Evolutionary conservation across 2,888 invertebrate genomes (phyloP).

Genomic region (Scotopteryx bipunctaria): DNA sequence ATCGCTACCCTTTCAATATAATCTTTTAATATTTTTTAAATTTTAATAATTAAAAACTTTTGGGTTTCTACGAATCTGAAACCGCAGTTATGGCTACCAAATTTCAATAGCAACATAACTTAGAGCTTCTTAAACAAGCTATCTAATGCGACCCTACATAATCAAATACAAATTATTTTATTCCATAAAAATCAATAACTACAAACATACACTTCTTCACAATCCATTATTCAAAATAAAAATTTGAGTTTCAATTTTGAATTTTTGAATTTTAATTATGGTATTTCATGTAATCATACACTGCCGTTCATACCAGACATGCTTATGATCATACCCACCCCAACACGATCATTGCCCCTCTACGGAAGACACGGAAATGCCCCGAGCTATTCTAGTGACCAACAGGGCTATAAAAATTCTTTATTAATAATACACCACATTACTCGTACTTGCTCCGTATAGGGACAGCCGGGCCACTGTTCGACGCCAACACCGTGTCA

Average conservation of each 20-base stretch:
- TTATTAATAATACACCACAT: conserved; percentile 36
- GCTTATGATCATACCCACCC: conserved; percentile 3
- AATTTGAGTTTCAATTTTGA: no score
- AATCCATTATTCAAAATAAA: no score
- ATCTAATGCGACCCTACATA: no score
- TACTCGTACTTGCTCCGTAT: conserved; percentile 37
- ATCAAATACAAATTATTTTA: no score
- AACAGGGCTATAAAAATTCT: conserved; percentile 28
- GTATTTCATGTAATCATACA: no score
- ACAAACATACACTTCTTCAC: no score
- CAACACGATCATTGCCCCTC: background rate
- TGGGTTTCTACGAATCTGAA: conserved; percentile 26
- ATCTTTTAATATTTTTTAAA: conserved; percentile 1
- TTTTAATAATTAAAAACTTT: conserved; percentile 3
- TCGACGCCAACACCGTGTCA: conserved; percentile 39
- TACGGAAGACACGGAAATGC: conserved; percentile 25
- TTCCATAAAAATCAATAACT: no score
- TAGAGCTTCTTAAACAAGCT: no score
- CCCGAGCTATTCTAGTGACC: conserved; percentile 30
- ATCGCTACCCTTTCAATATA: conserved; percentile 6
- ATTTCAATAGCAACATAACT: conserved; percentile 20
- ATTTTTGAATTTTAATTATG: no score
- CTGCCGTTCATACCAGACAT: background rate
- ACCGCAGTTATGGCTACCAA: conserved; percentile 3
- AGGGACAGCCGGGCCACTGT: conserved; percentile 40